Percentiles rank a stretch among this genome's conserved stretches.
Conservation (phyloP, 37 sponge, comb jelly and placozoan genomes). For the Bolinopsis microptera region DNA sequence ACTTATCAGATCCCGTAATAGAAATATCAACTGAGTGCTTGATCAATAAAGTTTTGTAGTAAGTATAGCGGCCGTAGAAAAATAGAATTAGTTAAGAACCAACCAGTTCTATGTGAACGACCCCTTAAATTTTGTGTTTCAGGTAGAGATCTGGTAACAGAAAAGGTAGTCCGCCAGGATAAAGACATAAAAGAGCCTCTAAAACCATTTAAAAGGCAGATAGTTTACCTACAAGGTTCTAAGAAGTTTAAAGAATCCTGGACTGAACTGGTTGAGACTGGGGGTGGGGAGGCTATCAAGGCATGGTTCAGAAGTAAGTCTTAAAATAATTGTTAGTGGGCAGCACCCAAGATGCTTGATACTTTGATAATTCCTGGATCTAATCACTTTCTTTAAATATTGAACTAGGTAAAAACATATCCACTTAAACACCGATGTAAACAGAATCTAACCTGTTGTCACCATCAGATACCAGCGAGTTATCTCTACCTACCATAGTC, state of each 20-base stretch:
- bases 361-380: no score
- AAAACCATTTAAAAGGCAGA: not conserved
- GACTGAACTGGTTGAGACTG: not conserved
- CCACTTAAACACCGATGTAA: no score
- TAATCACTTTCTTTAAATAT: no score
- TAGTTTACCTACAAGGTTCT: slow-evolving; percentile 36
- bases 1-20: no score
- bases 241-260: slow-evolving; percentile 24
- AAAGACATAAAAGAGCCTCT: not conserved
- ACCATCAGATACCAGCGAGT: not conserved
- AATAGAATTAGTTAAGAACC: no score
- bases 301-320: not conserved
- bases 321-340: no score
- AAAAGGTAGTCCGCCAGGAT: not conserved
- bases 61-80: no score
- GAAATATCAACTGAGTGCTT: no score
- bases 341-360: no score
- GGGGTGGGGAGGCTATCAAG: slow-evolving; percentile 36
- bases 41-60: no score
- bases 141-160: slow-evolving; percentile 20
- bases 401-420: no score
- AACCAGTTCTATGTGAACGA: not conserved
- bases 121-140: not conserved
- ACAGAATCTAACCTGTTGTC: no score
- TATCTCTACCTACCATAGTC: not conserved